A percentile compares a stretch with the other conserved stretches of the same genome.
phyloP scores from a whole-genome alignment of 2,888 invertebrate species.

The Himalopsyche japonica region DNA sequence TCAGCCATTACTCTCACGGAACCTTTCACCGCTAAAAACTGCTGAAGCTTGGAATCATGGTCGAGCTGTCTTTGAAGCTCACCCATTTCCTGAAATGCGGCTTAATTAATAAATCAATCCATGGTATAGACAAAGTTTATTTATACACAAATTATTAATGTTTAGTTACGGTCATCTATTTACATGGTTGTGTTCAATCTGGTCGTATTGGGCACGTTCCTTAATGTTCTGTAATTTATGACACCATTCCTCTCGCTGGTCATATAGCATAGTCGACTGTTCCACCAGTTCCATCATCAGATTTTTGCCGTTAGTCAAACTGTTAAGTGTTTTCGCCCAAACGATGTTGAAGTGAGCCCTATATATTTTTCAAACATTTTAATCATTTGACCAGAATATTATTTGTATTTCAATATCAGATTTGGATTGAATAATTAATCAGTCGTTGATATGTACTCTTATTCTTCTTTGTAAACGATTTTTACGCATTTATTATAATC shows the following conservation, averaged over 20 bases:
- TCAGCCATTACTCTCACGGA: slow-evolving; percentile 77
- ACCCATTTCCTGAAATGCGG: slow-evolving; percentile 70
- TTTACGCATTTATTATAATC: too few species aligned
- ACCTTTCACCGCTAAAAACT: slow-evolving; percentile 83
- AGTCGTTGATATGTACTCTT: too few species aligned
- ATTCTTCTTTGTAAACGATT: too few species aligned
- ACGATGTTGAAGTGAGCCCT: slow-evolving; percentile 80
- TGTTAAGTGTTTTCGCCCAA: slow-evolving; percentile 76
- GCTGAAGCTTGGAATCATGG: slow-evolving; percentile 81
- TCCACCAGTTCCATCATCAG: slow-evolving; percentile 85
- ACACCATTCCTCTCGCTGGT: slow-evolving; percentile 82
- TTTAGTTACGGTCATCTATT: neutral
- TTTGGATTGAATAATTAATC: neutral
- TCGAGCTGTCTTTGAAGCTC: slow-evolving; percentile 84
- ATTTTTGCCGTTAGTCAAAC: slow-evolving; percentile 77
- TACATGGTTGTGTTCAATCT: slow-evolving; percentile 68
- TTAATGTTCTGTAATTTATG: slow-evolving; percentile 79
- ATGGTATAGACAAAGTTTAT: too few species aligned
- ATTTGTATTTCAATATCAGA: too few species aligned
- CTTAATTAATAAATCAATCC: too few species aligned
- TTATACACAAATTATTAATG: neutral
- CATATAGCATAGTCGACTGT: slow-evolving; percentile 85
- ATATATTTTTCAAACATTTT: neutral
- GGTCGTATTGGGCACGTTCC: slow-evolving; percentile 71
- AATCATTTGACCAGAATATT: too few species aligned